Base-by-base conservation (phyloP, 2,113 vertebrate genomes). In the Trogon melanurus region DNA sequence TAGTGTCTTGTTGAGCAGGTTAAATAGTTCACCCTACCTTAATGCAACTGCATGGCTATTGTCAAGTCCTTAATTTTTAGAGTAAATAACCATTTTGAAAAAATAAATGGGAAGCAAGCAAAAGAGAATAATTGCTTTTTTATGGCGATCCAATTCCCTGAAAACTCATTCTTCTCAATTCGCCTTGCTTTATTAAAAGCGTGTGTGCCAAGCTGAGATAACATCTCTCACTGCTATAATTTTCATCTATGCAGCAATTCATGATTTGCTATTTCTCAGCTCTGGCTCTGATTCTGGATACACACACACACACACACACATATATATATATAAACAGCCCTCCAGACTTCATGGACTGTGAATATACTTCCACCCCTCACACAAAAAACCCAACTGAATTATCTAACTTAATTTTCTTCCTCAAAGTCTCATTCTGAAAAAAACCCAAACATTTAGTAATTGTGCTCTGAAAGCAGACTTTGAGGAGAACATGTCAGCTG, bases 391-490 rank as follows among this genome's bases (percentile, higher is more conserved):
- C 44, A 91, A 29, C 34, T 66, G 44, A 83, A 81, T 69, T 81
- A 61, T 21, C 23, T 22, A 86, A 84, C 23, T 36, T 83, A 38
- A 50, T 95, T 69, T 91, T 86, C 62, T 26, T 74, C 29, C 45
- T 72, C 58, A 53, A 84, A 27, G 45, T 95, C 83, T 26, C 16
- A 2, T 57, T 80, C 74, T 65, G 56, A 58, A 76, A 89, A 22
- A 41, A 41, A 41, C 41, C 41, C 41, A 41, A 50, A 17, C 18
- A 60, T 32, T 74, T 48, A 74, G 44, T 36, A 78, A 65, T 34
- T 71, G 12, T 54, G 79, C 82, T 95, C 75, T 73, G 64, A 95
- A 91, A 95, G 44, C 75, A 83, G 45, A 80, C 47, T 85, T 94
- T 32, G 75, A 91, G 38, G 8, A 85, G 53, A 76, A 84, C 2